Evolutionary conservation across 2,888 invertebrate genomes (phyloP).

Genomic region (Lasiommata megera): DNA sequence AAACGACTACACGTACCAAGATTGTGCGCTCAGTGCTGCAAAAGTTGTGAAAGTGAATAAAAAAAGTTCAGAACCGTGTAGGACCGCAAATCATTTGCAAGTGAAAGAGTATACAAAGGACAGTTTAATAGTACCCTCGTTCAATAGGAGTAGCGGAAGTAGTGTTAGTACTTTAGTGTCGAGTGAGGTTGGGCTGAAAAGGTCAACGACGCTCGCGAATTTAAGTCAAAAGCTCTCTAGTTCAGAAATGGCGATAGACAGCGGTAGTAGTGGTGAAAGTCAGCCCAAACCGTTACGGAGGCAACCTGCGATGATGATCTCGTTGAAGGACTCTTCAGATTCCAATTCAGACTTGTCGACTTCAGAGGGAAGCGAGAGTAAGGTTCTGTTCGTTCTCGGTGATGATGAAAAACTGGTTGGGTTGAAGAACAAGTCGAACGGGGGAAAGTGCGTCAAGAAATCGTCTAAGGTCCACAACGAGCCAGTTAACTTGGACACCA

Average conservation of each 20-base stretch:
- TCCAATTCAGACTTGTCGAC: slow-evolving; percentile 63
- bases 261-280: slow-evolving; percentile 43
- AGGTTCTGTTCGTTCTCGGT: slow-evolving; percentile 86
- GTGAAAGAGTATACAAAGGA: slow-evolving; percentile 33
- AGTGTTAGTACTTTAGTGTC: slow-evolving; percentile 57
- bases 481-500: slow-evolving; percentile 40
- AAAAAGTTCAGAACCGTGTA: slow-evolving; percentile 35
- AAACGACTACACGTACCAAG: slow-evolving; percentile 61
- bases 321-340: slow-evolving; percentile 55
- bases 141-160: slow-evolving; percentile 48
- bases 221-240: slow-evolving; percentile 67
- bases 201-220: slow-evolving; percentile 60
- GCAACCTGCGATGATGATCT: slow-evolving; percentile 56
- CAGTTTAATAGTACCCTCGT: slow-evolving; percentile 46
- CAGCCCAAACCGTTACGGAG: slow-evolving; percentile 49
- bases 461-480: slow-evolving; percentile 59
- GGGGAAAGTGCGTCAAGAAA: slow-evolving; percentile 65
- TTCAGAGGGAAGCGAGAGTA: slow-evolving; percentile 57
- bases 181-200: slow-evolving; percentile 56
- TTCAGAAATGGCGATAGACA: slow-evolving; percentile 43
- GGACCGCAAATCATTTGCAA: slow-evolving; percentile 37
- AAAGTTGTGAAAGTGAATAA: slow-evolving; percentile 48
- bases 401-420: slow-evolving; percentile 86
- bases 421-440: slow-evolving; percentile 79
- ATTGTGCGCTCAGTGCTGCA: slow-evolving; percentile 58